Conservation (phyloP, 2,888 invertebrate genomes). For the Antitype chi region DNA sequence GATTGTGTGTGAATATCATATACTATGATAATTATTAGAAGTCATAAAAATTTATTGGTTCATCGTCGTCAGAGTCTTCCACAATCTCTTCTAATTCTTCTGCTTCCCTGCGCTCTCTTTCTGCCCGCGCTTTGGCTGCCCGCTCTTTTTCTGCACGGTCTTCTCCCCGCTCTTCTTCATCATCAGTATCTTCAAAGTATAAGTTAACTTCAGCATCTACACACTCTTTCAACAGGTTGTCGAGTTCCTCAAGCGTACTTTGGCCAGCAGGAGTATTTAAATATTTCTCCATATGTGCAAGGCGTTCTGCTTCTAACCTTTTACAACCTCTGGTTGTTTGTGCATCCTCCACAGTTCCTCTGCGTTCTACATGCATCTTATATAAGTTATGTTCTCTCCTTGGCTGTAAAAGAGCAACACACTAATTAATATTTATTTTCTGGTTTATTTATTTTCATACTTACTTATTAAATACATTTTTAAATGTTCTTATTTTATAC, state of each 20-base stretch:
- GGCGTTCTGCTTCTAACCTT: conserved; percentile 30
- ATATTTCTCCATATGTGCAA: conserved; percentile 43
- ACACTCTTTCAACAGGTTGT: conserved; percentile 54
- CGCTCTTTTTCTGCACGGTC: neutral
- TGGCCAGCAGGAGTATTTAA: conserved; percentile 35
- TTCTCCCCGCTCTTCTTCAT: conserved; percentile 6
- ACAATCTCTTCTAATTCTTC: neutral
- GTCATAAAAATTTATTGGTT: neutral
- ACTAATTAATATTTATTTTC: neutral
- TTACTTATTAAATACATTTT: too few relatives aligned
- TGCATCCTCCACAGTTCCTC: conserved; percentile 24
- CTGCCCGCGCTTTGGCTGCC: neutral
- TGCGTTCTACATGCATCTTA: conserved; percentile 45
- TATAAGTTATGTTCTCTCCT: conserved; percentile 46
- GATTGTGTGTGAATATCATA: neutral
- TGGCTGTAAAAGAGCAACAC: conserved; percentile 38
- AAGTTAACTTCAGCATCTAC: conserved; percentile 53
- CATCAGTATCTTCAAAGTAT: conserved; percentile 48
- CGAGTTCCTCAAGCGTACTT: conserved; percentile 37
- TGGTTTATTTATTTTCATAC: too few relatives aligned
- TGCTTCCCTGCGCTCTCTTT: neutral
- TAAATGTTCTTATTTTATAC: too few relatives aligned
- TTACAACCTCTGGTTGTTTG: conserved; percentile 32
- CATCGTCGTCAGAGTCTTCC: neutral
- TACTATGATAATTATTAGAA: neutral